These are phyloP conservation scores for Drosophila tristis DNA, from an alignment of 1,140 invertebrate species.

Conservation along the genomic window DNA sequence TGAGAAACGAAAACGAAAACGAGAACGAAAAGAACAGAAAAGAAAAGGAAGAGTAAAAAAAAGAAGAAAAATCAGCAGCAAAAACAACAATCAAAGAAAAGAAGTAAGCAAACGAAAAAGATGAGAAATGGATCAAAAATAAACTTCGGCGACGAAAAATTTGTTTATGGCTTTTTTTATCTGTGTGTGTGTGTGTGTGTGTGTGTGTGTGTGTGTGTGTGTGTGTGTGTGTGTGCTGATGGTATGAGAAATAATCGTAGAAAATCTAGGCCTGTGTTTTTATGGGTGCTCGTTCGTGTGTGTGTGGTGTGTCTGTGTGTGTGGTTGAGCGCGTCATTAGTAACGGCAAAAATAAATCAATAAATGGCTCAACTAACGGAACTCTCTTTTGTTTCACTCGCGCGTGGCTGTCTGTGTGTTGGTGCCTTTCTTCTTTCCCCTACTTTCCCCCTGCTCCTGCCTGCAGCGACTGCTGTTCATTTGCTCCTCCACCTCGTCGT, in stretches of 20 bases:
- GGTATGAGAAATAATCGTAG: conserved; percentile 60
- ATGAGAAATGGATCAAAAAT: conserved; percentile 52
- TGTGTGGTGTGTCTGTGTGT: conserved; percentile 40
- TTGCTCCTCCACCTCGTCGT: too few relatives aligned
- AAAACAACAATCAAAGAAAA: background rate
- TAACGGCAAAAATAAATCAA: conserved; percentile 78
- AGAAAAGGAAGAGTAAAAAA: conserved; percentile 12
- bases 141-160: conserved; percentile 71
- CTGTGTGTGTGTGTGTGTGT: conserved; percentile 23
- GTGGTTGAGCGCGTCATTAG: conserved; percentile 71
- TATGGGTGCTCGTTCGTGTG: conserved; percentile 12
- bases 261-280: conserved; percentile 41
- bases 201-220: conserved; percentile 29
- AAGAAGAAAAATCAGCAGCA: conserved; percentile 9
- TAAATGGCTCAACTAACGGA: conserved; percentile 64
- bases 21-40: conserved; percentile 11
- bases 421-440: background rate
- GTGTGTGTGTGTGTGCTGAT: conserved; percentile 26
- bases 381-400: conserved; percentile 29
- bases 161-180: conserved; percentile 68
- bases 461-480: too few relatives aligned
- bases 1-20: background rate
- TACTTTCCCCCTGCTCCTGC: too few relatives aligned
- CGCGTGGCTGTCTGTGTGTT: too few relatives aligned
- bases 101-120: conserved; percentile 42